These are phyloP conservation scores for Rhogogaster chlorosoma DNA, from an alignment of 2,888 invertebrate genomes.

Conservation along the genomic window DNA sequence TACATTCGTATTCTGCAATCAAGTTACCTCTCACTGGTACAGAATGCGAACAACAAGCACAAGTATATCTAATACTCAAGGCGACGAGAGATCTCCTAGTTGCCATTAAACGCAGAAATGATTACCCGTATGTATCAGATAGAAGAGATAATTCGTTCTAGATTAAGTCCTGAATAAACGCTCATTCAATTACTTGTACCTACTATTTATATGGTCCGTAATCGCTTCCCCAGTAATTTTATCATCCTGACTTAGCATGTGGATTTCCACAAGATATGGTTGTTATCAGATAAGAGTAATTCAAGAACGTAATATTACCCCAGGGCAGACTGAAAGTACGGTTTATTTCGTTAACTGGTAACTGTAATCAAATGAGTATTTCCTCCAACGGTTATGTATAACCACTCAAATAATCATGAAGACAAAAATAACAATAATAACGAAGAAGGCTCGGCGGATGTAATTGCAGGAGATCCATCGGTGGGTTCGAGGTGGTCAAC, in stretches of 20 bases:
- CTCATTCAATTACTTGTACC: not conserved
- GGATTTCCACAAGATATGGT: slow-evolving; percentile 56
- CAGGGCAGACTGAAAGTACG: too few relatives aligned
- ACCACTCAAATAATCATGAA: not conserved
- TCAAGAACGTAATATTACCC: too few relatives aligned
- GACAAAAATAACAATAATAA: not conserved
- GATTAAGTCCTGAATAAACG: not conserved
- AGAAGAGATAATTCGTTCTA: not conserved
- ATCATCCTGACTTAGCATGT: not conserved
- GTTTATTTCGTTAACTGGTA: too few relatives aligned
- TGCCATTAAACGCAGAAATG: not conserved
- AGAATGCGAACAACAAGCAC: not conserved
- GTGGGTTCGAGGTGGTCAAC: slow-evolving; percentile 78
- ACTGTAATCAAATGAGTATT: not conserved
- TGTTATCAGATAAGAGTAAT: slow-evolving; percentile 47
- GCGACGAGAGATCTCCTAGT: not conserved
- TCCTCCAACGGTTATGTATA: not conserved
- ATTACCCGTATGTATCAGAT: not conserved
- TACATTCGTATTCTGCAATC: slow-evolving; percentile 4
- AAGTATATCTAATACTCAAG: slow-evolving; percentile 14
- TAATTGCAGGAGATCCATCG: slow-evolving; percentile 65
- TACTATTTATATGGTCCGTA: not conserved
- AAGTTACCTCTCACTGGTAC: slow-evolving; percentile 23
- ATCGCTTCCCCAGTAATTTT: not conserved
- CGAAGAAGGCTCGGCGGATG: not conserved